These are phyloP conservation scores for Argyrosomus japonicus DNA, from an alignment of 2,113 vertebrate species.

Conservation along the genomic window DNA sequence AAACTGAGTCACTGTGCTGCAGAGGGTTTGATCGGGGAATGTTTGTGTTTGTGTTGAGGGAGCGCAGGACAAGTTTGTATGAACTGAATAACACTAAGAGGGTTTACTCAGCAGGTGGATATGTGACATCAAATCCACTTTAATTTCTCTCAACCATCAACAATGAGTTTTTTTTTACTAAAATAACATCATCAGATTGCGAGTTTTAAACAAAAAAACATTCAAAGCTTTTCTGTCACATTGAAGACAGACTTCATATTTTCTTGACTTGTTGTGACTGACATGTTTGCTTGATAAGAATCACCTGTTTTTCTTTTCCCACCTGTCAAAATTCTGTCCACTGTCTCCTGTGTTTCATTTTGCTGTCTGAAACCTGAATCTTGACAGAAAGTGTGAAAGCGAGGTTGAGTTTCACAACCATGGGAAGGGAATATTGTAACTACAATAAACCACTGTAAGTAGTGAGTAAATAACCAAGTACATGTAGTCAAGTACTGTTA, in stretches of 20 bases:
- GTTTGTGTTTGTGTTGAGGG: constrained; percentile 22
- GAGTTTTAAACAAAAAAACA: not conserved
- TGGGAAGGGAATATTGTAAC: not conserved
- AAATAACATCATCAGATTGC: not conserved
- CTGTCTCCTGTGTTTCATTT: not conserved
- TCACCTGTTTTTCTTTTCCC: constrained; percentile 12
- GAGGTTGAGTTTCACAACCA: no score
- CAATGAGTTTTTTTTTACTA: not conserved
- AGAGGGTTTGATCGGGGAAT: not conserved
- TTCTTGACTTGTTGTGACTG: constrained; percentile 33
- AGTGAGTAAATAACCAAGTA: not conserved
- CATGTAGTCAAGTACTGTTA: not conserved
- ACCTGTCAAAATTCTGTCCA: constrained; percentile 34
- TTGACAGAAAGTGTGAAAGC: constrained; percentile 8
- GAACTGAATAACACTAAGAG: not conserved
- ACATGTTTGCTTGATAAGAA: constrained; percentile 35
- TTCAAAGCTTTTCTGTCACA: not conserved
- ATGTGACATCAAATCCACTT: not conserved
- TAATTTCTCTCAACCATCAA: not conserved
- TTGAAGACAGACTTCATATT: not conserved
- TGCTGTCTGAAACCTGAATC: constrained; percentile 18
- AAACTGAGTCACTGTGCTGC: constrained; percentile 3
- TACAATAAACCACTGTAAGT: not conserved
- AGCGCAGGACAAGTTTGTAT: constrained; percentile 6
- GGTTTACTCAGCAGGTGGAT: not conserved